Percentiles rank a stretch among this genome's conserved stretches.
phyloP scores from a whole-genome alignment of 92 coral and sea anemone species.

The Metridium senile region DNA sequence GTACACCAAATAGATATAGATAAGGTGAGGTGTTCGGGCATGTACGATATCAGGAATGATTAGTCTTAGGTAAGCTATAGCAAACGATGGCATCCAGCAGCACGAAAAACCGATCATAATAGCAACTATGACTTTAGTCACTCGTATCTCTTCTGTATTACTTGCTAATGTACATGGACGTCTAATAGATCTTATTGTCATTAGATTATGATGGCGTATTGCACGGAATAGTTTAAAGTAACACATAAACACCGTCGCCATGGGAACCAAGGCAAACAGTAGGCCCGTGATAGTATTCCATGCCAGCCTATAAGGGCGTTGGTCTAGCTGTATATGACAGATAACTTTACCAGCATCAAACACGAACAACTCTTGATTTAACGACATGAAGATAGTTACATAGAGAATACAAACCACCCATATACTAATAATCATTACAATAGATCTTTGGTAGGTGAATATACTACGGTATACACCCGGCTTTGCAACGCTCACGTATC shows the following conservation, averaged over 20 bases:
- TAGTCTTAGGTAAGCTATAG: constrained; percentile 47
- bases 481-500: constrained; percentile 63
- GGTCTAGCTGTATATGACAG: constrained; percentile 48
- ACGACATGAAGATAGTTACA: constrained; percentile 33
- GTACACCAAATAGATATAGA: constrained; percentile 54
- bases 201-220: constrained; percentile 55
- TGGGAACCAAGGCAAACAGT: constrained; percentile 54
- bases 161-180: constrained; percentile 19
- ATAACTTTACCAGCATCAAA: constrained; percentile 70
- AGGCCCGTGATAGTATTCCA: constrained; percentile 55
- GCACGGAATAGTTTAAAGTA: constrained; percentile 62
- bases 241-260: constrained; percentile 54
- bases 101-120: constrained; percentile 63
- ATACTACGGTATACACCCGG: constrained; percentile 49
- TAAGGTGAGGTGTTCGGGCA: constrained; percentile 35
- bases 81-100: constrained; percentile 67
- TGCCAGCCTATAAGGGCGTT: constrained; percentile 28
- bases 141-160: constrained; percentile 52
- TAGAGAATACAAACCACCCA: constrained; percentile 52
- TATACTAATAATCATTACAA: constrained; percentile 34
- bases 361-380: constrained; percentile 41
- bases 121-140: constrained; percentile 61
- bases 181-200: constrained; percentile 49
- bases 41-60: constrained; percentile 9
- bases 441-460: constrained; percentile 39